Evolutionary conservation across 2,113 vertebrate genomes (phyloP).

Genomic region (Eulemur rufifrons): DNA sequence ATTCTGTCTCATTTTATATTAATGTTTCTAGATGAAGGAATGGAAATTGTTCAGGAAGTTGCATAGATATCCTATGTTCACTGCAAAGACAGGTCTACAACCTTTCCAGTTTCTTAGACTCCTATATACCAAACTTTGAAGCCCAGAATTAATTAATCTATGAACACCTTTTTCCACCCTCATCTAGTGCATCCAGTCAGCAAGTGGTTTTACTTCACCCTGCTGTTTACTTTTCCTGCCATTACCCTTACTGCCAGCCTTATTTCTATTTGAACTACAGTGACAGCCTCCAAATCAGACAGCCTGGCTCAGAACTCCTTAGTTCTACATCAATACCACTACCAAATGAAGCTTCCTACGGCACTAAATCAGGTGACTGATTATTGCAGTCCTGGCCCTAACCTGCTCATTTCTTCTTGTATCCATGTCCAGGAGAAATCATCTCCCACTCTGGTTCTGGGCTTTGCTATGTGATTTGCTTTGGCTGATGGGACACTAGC

Average conservation of each 20-base stretch:
- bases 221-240: background rate
- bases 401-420: background rate
- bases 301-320: background rate
- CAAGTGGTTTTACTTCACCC: background rate
- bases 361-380: background rate
- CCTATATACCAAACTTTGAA: background rate
- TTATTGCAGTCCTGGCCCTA: background rate
- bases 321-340: background rate
- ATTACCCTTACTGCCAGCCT: background rate
- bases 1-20: background rate
- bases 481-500: background rate
- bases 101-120: background rate
- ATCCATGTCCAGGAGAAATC: background rate
- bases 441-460: background rate
- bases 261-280: conserved; percentile 18
- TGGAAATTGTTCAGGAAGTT: background rate
- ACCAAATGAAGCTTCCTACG: background rate
- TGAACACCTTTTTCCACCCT: background rate
- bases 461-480: background rate
- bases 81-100: background rate
- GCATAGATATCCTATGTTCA: background rate
- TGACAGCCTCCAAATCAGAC: background rate
- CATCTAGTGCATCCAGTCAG: background rate
- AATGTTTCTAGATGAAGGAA: background rate
- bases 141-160: background rate